These are phyloP conservation scores for Galerucella pusilla DNA, from an alignment of 2,888 invertebrate species.

Conservation along the genomic window DNA sequence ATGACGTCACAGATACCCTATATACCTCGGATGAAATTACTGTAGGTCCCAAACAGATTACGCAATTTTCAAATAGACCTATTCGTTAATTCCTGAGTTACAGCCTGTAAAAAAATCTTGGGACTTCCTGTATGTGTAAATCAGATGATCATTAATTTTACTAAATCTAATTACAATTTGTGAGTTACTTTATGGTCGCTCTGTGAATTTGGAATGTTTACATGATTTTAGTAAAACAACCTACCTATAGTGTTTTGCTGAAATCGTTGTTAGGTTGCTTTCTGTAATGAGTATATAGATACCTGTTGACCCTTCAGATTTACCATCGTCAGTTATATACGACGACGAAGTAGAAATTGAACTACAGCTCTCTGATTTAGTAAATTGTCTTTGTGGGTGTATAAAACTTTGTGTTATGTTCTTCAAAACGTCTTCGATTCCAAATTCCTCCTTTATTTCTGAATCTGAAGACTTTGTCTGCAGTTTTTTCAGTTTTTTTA, in stretches of 20 bases:
- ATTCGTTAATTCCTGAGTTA: no score
- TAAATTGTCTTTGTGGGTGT: slow-evolving; percentile 15
- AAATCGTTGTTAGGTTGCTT: slow-evolving; percentile 6
- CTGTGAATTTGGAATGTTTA: no score
- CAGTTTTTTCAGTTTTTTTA: slow-evolving; percentile 15
- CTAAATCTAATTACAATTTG: no score
- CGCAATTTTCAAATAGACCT: no score
- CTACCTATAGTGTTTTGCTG: neutral
- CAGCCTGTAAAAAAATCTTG: no score
- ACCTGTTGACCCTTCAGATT: slow-evolving; percentile 45
- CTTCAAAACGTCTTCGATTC: slow-evolving; percentile 32
- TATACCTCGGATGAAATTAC: no score
- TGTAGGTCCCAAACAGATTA: no score
- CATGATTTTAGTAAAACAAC: no score
- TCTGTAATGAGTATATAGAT: neutral
- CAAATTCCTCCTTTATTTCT: slow-evolving; percentile 31
- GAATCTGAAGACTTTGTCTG: slow-evolving; percentile 2
- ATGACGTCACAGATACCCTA: no score
- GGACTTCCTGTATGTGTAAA: no score
- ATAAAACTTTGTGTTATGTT: slow-evolving; percentile 37
- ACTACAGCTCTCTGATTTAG: slow-evolving; percentile 37
- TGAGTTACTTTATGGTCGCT: no score
- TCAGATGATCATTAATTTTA: no score
- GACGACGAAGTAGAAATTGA: slow-evolving; percentile 45
- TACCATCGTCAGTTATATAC: slow-evolving; percentile 44